Evolutionary conservation across 2,797 vertebrate genomes (phyloP).

Genomic region (Syndactyla subalaris): DNA sequence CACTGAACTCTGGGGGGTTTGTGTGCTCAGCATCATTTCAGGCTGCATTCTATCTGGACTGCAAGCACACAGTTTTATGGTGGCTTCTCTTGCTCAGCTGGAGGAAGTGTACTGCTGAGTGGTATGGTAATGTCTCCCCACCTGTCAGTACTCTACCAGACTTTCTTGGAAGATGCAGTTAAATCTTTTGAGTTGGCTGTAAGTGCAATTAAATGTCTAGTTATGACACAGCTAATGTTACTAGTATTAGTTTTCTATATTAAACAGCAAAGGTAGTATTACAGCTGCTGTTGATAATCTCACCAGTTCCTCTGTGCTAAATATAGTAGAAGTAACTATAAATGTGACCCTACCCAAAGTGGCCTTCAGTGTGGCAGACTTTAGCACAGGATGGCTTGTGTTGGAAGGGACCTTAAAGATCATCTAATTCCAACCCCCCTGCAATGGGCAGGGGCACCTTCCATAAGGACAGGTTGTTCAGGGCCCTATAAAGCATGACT

Average conservation of each 20-base stretch:
- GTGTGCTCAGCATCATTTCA: accelerated
- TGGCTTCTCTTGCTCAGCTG: background rate
- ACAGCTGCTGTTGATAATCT: background rate
- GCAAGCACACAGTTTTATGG: background rate
- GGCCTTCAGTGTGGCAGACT: background rate
- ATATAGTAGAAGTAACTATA: background rate
- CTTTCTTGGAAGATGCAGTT: background rate
- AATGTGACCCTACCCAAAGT: background rate
- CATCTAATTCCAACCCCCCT: accelerated
- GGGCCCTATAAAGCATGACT: accelerated
- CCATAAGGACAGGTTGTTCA: background rate
- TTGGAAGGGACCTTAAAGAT: background rate
- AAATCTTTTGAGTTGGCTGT: background rate
- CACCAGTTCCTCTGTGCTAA: background rate
- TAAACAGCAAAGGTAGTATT: background rate
- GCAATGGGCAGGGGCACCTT: accelerated
- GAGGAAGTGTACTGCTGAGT: background rate
- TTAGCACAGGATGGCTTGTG: background rate
- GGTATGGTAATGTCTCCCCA: background rate
- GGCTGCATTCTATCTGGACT: background rate
- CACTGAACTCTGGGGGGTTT: accelerated
- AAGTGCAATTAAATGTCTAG: background rate
- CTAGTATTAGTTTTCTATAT: background rate
- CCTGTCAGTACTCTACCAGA: background rate
- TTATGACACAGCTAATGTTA: background rate